These are phyloP conservation scores for Melanotaenia trifasciata DNA, from an alignment of 2,797 vertebrate species.

Conservation along the genomic window DNA sequence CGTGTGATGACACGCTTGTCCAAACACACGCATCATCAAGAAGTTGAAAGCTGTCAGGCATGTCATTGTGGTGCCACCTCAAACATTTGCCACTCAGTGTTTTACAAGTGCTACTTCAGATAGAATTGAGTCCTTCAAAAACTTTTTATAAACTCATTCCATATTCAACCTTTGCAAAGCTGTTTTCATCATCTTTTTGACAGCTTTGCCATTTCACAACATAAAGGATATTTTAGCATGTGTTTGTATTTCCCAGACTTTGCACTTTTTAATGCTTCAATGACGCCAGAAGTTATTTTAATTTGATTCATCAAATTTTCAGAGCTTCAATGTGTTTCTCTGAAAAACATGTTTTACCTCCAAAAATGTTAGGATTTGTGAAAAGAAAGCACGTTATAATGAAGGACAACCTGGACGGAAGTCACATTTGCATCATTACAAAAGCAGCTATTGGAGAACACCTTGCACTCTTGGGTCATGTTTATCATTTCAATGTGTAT, in stretches of 20 bases:
- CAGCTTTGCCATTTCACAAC: not conserved
- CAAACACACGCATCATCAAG: slow-evolving; percentile 47
- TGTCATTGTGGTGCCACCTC: slow-evolving; percentile 4
- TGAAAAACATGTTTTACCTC: not conserved
- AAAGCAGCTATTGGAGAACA: not conserved
- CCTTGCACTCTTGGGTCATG: not conserved
- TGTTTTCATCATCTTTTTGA: not conserved
- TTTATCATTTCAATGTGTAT: not conserved
- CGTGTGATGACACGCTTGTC: slow-evolving; percentile 50
- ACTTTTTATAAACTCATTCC: slow-evolving; percentile 2
- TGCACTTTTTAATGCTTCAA: not conserved
- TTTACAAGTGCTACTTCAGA: not conserved
- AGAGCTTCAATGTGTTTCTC: not conserved
- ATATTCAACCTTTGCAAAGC: not conserved
- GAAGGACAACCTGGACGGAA: slow-evolving; percentile 5
- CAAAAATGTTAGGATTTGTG: not conserved
- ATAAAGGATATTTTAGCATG: not conserved
- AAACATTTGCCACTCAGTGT: not conserved
- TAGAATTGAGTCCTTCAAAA: slow-evolving; percentile 1
- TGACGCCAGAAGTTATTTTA: not conserved
- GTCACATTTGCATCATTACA: not conserved
- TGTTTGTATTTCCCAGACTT: not conserved
- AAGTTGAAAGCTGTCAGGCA: slow-evolving; percentile 25
- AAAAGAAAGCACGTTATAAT: not conserved
- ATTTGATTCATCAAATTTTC: slow-evolving; percentile 8